Conservation (phyloP, 2,797 vertebrate genomes). For the Molossus molossus region DNA sequence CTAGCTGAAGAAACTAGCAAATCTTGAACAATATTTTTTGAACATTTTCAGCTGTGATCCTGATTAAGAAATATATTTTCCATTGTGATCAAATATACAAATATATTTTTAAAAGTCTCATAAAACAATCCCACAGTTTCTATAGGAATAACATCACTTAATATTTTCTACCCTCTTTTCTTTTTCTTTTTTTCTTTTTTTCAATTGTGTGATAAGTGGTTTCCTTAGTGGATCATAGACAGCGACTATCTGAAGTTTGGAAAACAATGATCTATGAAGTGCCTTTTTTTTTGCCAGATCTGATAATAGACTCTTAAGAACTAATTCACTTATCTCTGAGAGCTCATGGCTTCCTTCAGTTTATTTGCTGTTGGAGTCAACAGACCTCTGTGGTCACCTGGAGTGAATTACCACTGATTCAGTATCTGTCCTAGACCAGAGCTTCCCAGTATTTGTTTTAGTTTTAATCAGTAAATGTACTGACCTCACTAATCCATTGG, state of each 20-base stretch:
- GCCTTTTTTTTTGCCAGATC: background rate
- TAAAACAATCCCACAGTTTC: background rate
- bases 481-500: constrained; percentile 1
- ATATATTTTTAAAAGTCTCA: background rate
- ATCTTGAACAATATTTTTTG: background rate
- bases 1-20: background rate
- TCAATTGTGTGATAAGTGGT: background rate
- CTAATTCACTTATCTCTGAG: background rate
- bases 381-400: background rate
- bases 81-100: background rate
- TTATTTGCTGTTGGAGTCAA: background rate
- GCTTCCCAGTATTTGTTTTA: background rate
- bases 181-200: background rate
- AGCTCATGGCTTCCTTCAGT: background rate
- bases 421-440: background rate
- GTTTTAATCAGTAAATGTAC: background rate
- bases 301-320: background rate
- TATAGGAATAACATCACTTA: background rate
- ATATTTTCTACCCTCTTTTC: background rate
- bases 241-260: background rate
- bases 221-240: background rate
- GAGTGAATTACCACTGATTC: background rate
- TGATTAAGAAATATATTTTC: background rate
- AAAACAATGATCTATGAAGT: background rate
- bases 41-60: background rate